Conservation (phyloP, 2,888 invertebrate genomes). For the Alitta virens region DNA sequence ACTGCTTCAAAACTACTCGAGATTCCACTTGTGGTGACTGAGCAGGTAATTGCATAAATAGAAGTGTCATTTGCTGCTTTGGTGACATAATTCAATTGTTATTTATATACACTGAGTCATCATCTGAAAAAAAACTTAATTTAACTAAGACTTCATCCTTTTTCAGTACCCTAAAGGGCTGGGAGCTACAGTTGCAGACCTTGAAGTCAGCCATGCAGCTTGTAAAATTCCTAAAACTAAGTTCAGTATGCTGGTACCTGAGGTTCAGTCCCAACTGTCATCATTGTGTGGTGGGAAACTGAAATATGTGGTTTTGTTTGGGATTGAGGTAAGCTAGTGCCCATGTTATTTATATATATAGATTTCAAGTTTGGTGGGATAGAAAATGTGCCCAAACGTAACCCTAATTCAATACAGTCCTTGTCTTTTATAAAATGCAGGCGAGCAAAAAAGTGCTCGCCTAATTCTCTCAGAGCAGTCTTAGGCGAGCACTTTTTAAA, state of each 20-base stretch:
- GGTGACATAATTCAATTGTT: too few relatives aligned
- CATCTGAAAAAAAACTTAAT: too few relatives aligned
- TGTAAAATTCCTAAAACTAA: slow-evolving; percentile 59
- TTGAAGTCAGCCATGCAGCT: slow-evolving; percentile 57
- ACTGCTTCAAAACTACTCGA: slow-evolving; percentile 60
- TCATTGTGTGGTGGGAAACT: slow-evolving; percentile 39
- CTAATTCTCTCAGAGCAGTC: too few relatives aligned
- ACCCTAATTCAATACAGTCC: too few relatives aligned
- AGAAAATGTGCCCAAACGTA: too few relatives aligned
- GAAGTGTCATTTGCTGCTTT: too few relatives aligned
- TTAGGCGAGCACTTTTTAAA: too few relatives aligned
- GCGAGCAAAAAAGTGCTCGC: too few relatives aligned
- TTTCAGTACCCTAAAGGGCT: slow-evolving; percentile 63
- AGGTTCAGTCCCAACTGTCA: slow-evolving; percentile 55
- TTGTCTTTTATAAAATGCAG: too few relatives aligned
- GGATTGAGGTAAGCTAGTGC: slow-evolving; percentile 47
- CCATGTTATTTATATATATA: not conserved
- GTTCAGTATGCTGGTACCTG: slow-evolving; percentile 63
- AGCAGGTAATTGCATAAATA: slow-evolving; percentile 56
- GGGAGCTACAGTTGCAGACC: slow-evolving; percentile 61
- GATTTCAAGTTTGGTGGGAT: too few relatives aligned
- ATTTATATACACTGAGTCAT: too few relatives aligned
- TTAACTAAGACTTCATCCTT: slow-evolving; percentile 7
- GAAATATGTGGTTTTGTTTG: slow-evolving; percentile 51
- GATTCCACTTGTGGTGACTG: slow-evolving; percentile 64